A percentile compares a stretch with the other conserved stretches of the same genome.
phyloP scores from a whole-genome alignment of 1,140 invertebrate genomes.

The Saccostrea glomerata region DNA sequence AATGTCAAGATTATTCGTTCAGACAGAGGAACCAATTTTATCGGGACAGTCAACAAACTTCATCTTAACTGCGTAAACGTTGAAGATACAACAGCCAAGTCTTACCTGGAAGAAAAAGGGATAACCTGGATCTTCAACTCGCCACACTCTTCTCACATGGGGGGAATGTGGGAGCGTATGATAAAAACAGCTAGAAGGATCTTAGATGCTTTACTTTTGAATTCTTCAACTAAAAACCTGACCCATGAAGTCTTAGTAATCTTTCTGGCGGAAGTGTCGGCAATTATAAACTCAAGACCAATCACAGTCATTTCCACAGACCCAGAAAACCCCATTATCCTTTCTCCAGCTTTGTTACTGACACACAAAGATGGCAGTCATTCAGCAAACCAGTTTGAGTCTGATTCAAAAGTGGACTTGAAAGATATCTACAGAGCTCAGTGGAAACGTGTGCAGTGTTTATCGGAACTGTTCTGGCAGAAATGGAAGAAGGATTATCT shows the following conservation, averaged over 20 bases:
- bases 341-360: constrained; percentile 53
- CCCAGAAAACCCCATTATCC: constrained; percentile 42
- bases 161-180: no score
- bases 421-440: constrained; percentile 52
- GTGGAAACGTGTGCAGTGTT: constrained; percentile 57
- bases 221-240: no score
- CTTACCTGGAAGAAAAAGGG: constrained; percentile 32
- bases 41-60: constrained; percentile 47
- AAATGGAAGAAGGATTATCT: constrained; percentile 52
- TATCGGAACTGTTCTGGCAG: constrained; percentile 57
- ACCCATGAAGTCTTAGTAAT: no score
- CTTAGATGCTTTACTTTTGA: no score
- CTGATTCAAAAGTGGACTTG: constrained; percentile 7
- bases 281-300: constrained; percentile 57
- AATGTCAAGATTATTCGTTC: constrained; percentile 52
- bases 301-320: constrained; percentile 51
- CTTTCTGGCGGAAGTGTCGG: constrained; percentile 52
- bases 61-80: constrained; percentile 15
- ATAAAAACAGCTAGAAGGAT: no score
- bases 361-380: constrained; percentile 46
- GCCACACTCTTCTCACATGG: no score
- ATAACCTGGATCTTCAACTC: constrained; percentile 54
- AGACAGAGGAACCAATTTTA: constrained; percentile 64
- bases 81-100: constrained; percentile 32
- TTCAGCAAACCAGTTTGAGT: neutral